Base-by-base conservation (phyloP, 2,888 invertebrate genomes). In the Campoplex capitator region DNA sequence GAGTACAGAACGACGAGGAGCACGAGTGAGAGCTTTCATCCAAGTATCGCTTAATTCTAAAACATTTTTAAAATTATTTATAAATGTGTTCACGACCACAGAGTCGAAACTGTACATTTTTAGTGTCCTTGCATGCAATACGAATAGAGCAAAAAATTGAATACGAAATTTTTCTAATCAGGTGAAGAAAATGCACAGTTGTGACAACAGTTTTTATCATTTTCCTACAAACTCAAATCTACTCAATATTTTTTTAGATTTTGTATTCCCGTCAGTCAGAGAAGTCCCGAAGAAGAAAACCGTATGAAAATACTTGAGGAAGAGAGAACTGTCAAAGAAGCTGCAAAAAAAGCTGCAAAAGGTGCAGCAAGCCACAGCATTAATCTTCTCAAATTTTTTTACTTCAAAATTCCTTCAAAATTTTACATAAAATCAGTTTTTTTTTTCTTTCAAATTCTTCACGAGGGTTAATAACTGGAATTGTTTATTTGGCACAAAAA, bases 201-300 rank as follows among this genome's bases (percentile, higher is more conserved):
- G 1, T 32, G 62, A 62, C 11, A 16, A 13, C 35, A 16, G 23
- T 23, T 16, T 28, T 42, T 13, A 7, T 28, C 45, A 28, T 45
- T 45, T 7, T 23, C 13, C 1, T 42, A 23, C 23, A 38, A 45
- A 9, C 3, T 42, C 11, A 71, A 23, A 51, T 18, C 18, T 48
- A 1, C 8, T 32, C 23, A 35, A 71, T 73, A 74, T 73, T 73
- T 70, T 23, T 77, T 3, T 51, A 92, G 93, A 88, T 93, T 94
- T 84, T 92, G 91, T 9, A 88, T 94, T 80, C 88, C 91, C 2
- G 92, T 96, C 1, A 84, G 89, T 0, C 95, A 96, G 71, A 92
- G 94, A 89, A 93, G 96, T 89, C 96, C 96, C 0, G 95, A 95
- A 74, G 96, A 96, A 92, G 88, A 91, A 71, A 91, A 91, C 75